These are phyloP conservation scores for Chalcosyrphus nemorum DNA, from an alignment of 2,888 invertebrate genomes.

Conservation along the genomic window DNA sequence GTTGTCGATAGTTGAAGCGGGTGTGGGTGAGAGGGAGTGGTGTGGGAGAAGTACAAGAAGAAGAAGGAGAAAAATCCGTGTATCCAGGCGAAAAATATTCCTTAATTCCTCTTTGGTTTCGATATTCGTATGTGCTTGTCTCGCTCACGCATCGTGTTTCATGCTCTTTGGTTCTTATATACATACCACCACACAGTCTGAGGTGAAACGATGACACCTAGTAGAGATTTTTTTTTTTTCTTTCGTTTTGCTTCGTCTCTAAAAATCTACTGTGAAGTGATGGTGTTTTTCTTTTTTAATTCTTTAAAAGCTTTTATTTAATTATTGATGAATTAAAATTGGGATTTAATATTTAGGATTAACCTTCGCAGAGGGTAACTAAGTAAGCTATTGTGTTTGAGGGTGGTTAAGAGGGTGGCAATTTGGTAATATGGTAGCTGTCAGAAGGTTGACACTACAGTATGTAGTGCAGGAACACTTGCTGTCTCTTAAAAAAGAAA, in stretches of 20 bases:
- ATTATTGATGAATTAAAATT: not conserved
- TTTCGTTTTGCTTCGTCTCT: not conserved
- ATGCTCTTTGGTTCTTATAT: slow-evolving; percentile 19
- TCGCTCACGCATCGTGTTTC: slow-evolving; percentile 31
- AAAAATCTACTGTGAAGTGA: not conserved
- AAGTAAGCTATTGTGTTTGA: not conserved
- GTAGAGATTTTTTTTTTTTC: slow-evolving; percentile 25
- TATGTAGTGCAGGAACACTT: not conserved
- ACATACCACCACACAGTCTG: slow-evolving; percentile 31
- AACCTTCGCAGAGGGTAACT: not conserved
- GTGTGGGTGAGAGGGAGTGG: not conserved
- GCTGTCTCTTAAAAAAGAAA: not conserved
- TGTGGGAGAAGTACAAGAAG: slow-evolving; percentile 6
- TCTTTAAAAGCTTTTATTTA: not conserved
- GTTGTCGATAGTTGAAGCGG: not conserved
- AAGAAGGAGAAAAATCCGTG: slow-evolving; percentile 59
- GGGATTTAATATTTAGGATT: not conserved
- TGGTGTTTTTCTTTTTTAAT: slow-evolving; percentile 30
- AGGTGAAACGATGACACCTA: slow-evolving; percentile 58
- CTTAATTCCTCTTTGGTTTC: slow-evolving; percentile 51
- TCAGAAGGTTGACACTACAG: not conserved
- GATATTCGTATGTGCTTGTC: slow-evolving; percentile 36
- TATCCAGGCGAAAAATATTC: slow-evolving; percentile 68
- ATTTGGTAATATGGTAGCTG: not conserved
- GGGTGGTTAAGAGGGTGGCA: not conserved